Evolutionary conservation across 2,888 invertebrate genomes (phyloP).

Genomic region (Drosophila austrosaltans): DNA sequence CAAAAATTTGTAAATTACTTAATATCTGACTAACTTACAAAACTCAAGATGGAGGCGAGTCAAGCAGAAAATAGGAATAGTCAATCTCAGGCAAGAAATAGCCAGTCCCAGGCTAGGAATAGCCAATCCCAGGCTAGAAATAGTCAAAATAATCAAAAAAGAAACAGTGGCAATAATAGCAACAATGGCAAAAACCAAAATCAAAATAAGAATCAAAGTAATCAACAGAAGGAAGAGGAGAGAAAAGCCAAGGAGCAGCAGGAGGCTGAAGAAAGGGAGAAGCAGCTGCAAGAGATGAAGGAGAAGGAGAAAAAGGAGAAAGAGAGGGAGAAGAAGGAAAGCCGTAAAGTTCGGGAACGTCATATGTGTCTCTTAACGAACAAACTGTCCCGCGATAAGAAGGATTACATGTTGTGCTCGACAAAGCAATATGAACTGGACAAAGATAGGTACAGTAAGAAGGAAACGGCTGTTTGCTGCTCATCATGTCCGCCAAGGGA

Average conservation of each 20-base stretch:
- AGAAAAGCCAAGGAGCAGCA: conserved; percentile 11
- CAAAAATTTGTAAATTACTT: conserved; percentile 17
- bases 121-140: too few relatives aligned
- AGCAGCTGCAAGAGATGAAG: conserved; percentile 16
- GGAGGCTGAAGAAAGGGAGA: conserved; percentile 8
- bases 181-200: neutral
- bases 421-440: conserved; percentile 22
- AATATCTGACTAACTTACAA: neutral
- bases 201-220: neutral
- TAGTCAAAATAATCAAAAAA: neutral
- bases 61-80: neutral
- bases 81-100: too few relatives aligned
- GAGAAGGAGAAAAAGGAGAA: conserved; percentile 15
- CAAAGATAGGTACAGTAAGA: conserved; percentile 33
- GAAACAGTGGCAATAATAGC: neutral
- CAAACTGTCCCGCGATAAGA: conserved; percentile 32
- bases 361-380: conserved; percentile 47
- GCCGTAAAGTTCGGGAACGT: conserved; percentile 24
- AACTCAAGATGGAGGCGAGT: neutral
- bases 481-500: conserved; percentile 45
- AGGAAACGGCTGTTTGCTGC: conserved; percentile 47
- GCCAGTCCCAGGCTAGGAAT: too few relatives aligned
- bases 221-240: conserved; percentile 4
- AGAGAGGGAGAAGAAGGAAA: neutral
- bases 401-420: conserved; percentile 55